Conservation (phyloP, 2,888 invertebrate species). For the Ophion costatus region DNA sequence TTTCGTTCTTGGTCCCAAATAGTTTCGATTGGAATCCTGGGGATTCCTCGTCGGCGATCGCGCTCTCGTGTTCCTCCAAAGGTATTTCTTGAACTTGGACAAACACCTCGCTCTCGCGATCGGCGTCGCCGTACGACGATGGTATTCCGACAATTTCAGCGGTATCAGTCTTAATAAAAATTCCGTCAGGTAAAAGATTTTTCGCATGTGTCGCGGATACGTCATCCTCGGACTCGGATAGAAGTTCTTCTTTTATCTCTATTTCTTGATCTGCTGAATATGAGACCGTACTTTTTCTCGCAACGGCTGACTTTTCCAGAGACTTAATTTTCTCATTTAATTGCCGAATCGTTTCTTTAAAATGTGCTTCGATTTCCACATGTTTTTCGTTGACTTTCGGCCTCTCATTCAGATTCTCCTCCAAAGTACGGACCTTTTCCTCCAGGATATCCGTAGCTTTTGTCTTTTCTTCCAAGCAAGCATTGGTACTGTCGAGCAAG, state of each 20-base stretch:
- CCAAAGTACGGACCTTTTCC: constrained; percentile 65
- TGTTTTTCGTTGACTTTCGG: background rate
- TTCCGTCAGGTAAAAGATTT: background rate
- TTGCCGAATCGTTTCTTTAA: constrained; percentile 21
- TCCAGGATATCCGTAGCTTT: constrained; percentile 74
- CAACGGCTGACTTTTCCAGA: constrained; percentile 30
- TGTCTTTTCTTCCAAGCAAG: constrained; percentile 74
- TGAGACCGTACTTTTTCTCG: background rate
- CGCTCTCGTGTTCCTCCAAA: constrained; percentile 16
- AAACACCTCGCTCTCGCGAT: constrained; percentile 55
- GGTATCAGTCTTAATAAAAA: constrained; percentile 52
- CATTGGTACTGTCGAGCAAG: constrained; percentile 72
- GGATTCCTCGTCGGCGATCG: constrained; percentile 11
- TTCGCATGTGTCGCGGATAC: constrained; percentile 20
- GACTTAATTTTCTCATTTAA: constrained; percentile 26
- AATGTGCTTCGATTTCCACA: constrained; percentile 36
- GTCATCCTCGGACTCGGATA: constrained; percentile 54
- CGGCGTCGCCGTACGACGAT: constrained; percentile 22
- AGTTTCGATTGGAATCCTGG: constrained; percentile 40
- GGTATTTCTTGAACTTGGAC: constrained; percentile 53
- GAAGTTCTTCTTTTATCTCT: constrained; percentile 54
- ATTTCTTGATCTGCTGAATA: background rate
- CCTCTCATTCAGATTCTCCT: constrained; percentile 39
- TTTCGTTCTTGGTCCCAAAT: constrained; percentile 64
- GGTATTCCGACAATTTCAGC: constrained; percentile 45